phyloP scores from a whole-genome alignment of 2,797 vertebrate genomes.

The Tamandua tetradactyla region DNA sequence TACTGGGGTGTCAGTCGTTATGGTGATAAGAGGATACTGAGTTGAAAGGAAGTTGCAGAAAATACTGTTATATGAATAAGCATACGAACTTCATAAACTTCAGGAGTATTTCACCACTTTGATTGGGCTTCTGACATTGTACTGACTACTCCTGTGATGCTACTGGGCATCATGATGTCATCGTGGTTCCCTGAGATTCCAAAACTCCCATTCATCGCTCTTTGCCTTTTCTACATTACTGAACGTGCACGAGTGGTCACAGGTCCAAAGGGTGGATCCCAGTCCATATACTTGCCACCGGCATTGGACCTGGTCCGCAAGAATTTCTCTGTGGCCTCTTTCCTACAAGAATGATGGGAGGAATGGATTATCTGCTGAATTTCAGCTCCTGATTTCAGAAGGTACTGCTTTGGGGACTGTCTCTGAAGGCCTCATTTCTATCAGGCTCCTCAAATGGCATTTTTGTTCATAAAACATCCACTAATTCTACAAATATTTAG shows the following conservation, averaged over 20 bases:
- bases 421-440: background rate
- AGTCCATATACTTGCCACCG: background rate
- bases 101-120: background rate
- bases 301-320: background rate
- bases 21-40: background rate
- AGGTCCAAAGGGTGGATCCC: background rate
- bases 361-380: background rate
- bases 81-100: background rate
- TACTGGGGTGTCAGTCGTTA: background rate
- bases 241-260: background rate
- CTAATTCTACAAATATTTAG: background rate
- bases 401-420: background rate
- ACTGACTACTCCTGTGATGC: background rate
- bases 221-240: background rate
- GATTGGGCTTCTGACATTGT: background rate
- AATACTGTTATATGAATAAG: no score
- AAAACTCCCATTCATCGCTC: background rate
- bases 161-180: accelerated
- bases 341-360: background rate
- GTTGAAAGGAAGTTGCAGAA: background rate
- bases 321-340: background rate
- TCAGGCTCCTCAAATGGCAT: background rate
- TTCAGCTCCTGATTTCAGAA: background rate
- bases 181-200: accelerated
- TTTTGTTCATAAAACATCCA: background rate